These are phyloP conservation scores for Corticium candelabrum DNA, from an alignment of 37 sponge, comb jelly and placozoan species.

Conservation along the genomic window DNA sequence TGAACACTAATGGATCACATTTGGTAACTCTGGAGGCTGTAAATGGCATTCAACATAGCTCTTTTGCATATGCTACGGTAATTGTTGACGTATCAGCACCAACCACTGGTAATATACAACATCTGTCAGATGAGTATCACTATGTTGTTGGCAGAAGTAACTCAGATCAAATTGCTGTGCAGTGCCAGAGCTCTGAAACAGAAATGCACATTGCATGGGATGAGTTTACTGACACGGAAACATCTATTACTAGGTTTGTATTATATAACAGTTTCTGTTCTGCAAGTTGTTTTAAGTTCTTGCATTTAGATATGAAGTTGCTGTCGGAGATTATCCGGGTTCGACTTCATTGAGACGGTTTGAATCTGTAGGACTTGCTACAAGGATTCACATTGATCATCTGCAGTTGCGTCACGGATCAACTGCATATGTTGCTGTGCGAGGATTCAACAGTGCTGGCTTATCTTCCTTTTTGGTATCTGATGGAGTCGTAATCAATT, in stretches of 20 bases:
- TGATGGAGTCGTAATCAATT: slow-evolving; percentile 33
- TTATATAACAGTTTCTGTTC: no score
- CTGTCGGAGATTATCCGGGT: neutral
- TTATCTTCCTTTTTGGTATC: slow-evolving; percentile 16
- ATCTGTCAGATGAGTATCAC: neutral
- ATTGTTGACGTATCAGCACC: neutral
- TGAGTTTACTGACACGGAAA: neutral
- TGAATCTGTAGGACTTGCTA: neutral
- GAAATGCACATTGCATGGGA: neutral
- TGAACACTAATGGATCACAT: neutral
- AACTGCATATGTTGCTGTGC: slow-evolving; percentile 32
- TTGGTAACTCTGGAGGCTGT: neutral
- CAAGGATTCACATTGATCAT: neutral
- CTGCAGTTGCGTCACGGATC: neutral
- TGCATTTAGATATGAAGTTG: neutral
- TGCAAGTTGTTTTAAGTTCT: no score
- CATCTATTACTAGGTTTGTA: neutral
- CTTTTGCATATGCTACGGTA: neutral
- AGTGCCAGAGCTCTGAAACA: neutral
- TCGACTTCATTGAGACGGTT: neutral
- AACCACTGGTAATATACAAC: neutral
- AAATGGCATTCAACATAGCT: neutral
- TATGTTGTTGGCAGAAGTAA: neutral
- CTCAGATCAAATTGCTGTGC: neutral
- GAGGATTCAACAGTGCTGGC: slow-evolving; percentile 18